Evolutionary conservation across 2,797 vertebrate genomes (phyloP).

Genomic region (Brachymystax lenok): DNA sequence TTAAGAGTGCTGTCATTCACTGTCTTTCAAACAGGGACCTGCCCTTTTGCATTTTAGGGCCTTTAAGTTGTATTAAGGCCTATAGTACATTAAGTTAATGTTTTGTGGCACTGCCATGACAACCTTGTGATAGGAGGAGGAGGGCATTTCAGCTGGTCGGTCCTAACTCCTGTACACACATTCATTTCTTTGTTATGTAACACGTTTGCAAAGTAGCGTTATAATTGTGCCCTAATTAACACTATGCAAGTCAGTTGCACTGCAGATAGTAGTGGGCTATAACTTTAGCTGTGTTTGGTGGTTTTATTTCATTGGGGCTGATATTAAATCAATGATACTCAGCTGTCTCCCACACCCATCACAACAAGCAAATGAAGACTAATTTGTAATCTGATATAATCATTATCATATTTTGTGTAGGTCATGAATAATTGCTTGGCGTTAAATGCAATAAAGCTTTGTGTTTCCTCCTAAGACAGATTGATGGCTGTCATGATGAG

Average conservation of each 20-base stretch:
- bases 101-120: neutral
- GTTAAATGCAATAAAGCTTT: neutral
- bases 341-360: neutral
- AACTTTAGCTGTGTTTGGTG: neutral
- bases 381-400: neutral
- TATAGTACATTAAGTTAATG: neutral
- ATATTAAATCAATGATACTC: neutral
- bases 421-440: slow-evolving; percentile 11
- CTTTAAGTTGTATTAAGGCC: neutral
- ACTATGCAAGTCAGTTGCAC: neutral
- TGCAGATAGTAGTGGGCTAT: neutral
- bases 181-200: neutral
- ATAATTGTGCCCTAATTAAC: neutral
- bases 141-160: neutral
- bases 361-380: slow-evolving; percentile 4
- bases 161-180: neutral
- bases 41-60: neutral
- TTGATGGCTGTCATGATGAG: neutral
- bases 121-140: neutral
- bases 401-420: neutral
- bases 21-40: neutral
- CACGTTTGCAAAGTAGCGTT: neutral
- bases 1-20: no score
- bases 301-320: neutral
- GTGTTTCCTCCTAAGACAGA: neutral